These are phyloP conservation scores for Phylloscopus whistleri DNA, from an alignment of 2,113 vertebrate genomes.

Conservation along the genomic window DNA sequence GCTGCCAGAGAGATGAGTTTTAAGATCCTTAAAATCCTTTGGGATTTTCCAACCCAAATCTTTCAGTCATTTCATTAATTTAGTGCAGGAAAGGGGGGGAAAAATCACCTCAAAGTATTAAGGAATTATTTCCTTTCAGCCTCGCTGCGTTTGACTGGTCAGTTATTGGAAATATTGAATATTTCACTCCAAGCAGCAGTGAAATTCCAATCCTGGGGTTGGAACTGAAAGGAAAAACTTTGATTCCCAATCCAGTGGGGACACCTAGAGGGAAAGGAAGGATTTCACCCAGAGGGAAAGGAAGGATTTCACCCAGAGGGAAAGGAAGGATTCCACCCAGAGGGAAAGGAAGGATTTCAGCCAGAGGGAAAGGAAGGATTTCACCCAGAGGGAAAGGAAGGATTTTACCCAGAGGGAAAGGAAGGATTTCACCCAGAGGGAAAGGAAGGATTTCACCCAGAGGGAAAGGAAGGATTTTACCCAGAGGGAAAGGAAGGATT, in stretches of 20 bases:
- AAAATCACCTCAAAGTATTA: background rate
- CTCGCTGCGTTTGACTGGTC: accelerated
- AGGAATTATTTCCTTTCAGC: background rate
- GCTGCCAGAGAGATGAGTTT: background rate
- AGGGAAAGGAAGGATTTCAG: background rate
- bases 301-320: background rate
- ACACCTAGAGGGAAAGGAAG: conserved; percentile 30
- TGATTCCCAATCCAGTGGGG: background rate
- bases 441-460: no score
- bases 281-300: background rate
- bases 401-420: no score
- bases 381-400: no score
- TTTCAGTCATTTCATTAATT: background rate
- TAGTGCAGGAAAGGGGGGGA: accelerated
- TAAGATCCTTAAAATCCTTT: background rate
- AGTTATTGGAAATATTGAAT: background rate
- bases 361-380: no score
- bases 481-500: no score
- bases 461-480: background rate
- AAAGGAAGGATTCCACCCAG: background rate
- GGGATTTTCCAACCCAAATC: background rate
- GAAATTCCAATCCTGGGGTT: accelerated
- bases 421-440: no score
- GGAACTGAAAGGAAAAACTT: background rate
- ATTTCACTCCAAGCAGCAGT: background rate